phyloP scores from a whole-genome alignment of 2,888 invertebrate genomes.

The Caenorhabditis japonica region DNA sequence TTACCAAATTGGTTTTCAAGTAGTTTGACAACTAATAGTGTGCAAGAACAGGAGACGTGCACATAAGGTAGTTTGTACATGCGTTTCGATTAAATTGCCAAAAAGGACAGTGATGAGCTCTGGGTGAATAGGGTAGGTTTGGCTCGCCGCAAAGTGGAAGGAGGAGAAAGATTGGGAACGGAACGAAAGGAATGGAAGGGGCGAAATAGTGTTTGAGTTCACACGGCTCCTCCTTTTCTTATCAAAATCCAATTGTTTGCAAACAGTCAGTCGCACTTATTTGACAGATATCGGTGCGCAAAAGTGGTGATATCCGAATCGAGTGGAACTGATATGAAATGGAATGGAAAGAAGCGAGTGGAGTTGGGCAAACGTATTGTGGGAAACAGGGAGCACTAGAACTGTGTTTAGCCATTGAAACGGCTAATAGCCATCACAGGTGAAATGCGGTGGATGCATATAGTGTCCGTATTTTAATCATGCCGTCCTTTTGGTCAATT shows the following conservation, averaged over 20 bases:
- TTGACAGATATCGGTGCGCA: conserved; percentile 39
- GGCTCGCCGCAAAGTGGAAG: too few species aligned
- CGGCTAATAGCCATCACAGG: too few species aligned
- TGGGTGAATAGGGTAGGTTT: too few species aligned
- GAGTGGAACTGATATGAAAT: conserved; percentile 11
- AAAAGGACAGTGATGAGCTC: too few species aligned
- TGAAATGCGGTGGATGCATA: too few species aligned
- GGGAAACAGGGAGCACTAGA: too few species aligned
- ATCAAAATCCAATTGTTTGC: conserved; percentile 46
- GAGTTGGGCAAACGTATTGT: background rate
- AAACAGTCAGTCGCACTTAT: conserved; percentile 24
- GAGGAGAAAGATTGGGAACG: conserved; percentile 9
- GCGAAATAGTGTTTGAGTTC: conserved; percentile 36
- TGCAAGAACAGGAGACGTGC: conserved; percentile 16
- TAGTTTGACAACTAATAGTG: conserved; percentile 24
- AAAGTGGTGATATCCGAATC: conserved; percentile 2
- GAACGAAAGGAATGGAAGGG: conserved; percentile 11
- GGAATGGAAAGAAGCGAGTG: background rate
- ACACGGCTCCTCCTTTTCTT: conserved; percentile 39
- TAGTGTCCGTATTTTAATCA: too few species aligned
- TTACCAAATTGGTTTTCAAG: conserved; percentile 49
- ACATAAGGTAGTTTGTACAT: conserved; percentile 32
- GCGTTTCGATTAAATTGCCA: conserved; percentile 46
- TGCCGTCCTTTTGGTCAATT: too few species aligned
- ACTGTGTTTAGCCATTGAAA: too few species aligned